phyloP scores from a whole-genome alignment of 2,113 vertebrate species.

The Brienomyrus brachyistius region DNA sequence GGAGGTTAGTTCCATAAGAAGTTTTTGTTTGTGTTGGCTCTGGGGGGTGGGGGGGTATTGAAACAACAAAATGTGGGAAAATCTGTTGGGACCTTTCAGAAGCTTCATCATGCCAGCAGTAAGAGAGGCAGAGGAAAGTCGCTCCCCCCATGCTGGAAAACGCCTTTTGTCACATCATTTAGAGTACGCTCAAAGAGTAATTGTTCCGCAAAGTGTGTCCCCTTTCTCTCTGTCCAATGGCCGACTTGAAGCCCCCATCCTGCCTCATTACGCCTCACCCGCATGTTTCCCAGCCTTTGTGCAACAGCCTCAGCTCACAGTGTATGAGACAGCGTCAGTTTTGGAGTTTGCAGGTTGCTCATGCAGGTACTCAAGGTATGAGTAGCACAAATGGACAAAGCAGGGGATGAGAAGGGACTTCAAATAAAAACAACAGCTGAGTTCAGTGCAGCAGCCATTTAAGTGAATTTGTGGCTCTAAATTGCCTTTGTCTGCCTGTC shows the following conservation, averaged over 20 bases:
- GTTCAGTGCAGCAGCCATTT: background rate
- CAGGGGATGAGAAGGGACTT: background rate
- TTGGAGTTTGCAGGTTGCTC: background rate
- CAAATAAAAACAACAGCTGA: background rate
- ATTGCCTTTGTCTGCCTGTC: background rate
- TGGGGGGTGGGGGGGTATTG: background rate
- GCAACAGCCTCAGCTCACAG: background rate
- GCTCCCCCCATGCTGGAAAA: background rate
- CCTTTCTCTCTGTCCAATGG: background rate
- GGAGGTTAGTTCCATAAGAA: background rate
- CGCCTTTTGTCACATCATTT: background rate
- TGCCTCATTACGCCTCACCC: background rate
- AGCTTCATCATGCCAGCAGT: background rate
- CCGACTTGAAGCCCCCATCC: background rate
- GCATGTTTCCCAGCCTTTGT: background rate
- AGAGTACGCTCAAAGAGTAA: background rate
- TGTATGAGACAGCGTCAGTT: background rate
- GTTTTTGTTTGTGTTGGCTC: background rate
- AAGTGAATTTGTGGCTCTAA: background rate
- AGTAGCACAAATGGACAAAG: background rate
- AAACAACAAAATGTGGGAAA: conserved; percentile 5
- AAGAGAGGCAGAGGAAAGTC: background rate
- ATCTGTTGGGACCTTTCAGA: conserved; percentile 5
- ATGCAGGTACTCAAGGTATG: background rate
- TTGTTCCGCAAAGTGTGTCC: background rate